These are phyloP conservation scores for Acomys russatus DNA, from an alignment of 2,797 vertebrate species.

Conservation along the genomic window DNA sequence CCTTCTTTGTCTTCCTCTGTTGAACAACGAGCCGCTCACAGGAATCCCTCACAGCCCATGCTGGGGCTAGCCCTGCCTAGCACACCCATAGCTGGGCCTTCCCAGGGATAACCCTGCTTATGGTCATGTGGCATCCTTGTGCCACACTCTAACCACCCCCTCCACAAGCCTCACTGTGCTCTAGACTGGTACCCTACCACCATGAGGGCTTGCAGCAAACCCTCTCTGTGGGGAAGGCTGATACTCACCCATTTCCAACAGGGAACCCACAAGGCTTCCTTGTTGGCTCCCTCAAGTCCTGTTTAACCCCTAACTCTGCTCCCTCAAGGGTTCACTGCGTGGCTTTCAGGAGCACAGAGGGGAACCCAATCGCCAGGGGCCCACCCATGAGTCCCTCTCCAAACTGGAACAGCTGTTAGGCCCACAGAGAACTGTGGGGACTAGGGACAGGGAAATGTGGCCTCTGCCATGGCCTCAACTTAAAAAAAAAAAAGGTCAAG, in stretches of 20 bases:
- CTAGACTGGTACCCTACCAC: neutral
- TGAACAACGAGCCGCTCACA: neutral
- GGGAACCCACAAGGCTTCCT: conserved; percentile 43
- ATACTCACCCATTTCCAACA: conserved; percentile 20
- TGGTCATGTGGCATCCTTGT: neutral
- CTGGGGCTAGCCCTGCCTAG: neutral
- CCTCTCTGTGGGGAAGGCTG: neutral
- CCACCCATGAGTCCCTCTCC: neutral
- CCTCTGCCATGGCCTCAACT: neutral
- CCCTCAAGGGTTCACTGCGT: neutral
- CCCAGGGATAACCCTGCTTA: neutral
- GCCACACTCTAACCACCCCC: neutral
- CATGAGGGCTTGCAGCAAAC: neutral
- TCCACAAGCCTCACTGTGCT: neutral
- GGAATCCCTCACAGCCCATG: neutral
- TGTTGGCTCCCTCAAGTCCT: conserved; percentile 4
- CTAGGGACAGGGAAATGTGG: neutral
- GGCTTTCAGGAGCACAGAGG: neutral
- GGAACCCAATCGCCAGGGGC: neutral
- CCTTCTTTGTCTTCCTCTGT: neutral
- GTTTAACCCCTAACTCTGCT: neutral
- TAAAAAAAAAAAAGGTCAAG: neutral
- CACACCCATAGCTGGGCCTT: neutral
- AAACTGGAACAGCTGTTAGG: neutral
- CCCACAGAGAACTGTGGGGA: neutral